phyloP scores from a whole-genome alignment of 2,797 vertebrate species.

The Falco columbarius region DNA sequence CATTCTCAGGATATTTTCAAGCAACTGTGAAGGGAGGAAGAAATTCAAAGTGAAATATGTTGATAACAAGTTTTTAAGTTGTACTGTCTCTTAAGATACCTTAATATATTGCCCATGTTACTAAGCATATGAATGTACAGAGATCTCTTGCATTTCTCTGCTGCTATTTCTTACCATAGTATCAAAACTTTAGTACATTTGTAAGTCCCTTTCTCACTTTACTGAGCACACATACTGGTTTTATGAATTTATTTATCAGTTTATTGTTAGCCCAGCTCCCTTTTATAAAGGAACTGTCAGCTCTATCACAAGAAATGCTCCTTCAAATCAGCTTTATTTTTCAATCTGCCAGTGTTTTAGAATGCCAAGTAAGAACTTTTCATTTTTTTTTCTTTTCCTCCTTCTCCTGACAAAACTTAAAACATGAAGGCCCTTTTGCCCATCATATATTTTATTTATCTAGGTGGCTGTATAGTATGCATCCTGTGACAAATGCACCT shows the following conservation, averaged over 20 bases:
- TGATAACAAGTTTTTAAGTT: not conserved
- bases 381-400: not conserved
- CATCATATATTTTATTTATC: not conserved
- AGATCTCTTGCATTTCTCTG: not conserved
- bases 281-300: constrained; percentile 11
- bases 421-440: not conserved
- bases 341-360: not conserved
- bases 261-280: constrained; percentile 37
- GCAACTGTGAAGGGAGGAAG: not conserved
- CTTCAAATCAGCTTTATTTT: constrained; percentile 36
- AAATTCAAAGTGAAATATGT: not conserved
- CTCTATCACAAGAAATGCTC: not conserved
- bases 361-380: not conserved
- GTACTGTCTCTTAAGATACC: not conserved
- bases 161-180: not conserved
- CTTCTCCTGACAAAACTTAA: not conserved
- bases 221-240: not conserved
- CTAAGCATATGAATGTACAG: not conserved
- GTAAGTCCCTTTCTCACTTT: not conserved
- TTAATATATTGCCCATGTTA: not conserved
- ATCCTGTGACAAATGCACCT: constrained; percentile 54
- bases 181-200: not conserved
- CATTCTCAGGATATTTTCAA: not conserved
- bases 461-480: not conserved
- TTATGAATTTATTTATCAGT: constrained; percentile 45